Evolutionary conservation across 2,888 invertebrate species (phyloP), one percentile per base, ranked within the genome.

Genomic region (Agrochola litura): DNA sequence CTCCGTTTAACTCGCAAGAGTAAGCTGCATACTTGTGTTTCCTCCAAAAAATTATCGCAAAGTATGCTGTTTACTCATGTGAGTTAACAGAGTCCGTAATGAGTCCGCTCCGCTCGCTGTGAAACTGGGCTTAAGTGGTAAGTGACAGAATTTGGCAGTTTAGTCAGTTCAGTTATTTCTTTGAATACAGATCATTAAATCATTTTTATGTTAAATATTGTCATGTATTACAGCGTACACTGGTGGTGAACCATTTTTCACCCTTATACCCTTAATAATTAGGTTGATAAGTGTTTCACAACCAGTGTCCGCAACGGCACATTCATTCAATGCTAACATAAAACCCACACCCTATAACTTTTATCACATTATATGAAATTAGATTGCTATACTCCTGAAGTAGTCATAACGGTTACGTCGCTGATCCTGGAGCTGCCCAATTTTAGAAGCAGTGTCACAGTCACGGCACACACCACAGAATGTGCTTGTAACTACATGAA

Each of bases 391-490:
- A 52, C 94, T 90, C 79, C 92, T 93, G 58, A 96, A 91, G 77
- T 95, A 95, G 85, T 94, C 94, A 94, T 97, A 95, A 19, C 93
- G 93, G 77, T 90, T 88, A 61, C 94, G 92, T 63, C 98, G 95
- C 91, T 97, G 97, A 86, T 98, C 97, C 84, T 98, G 97, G 86
- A 98, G 94, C 86, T 97, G 97, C 0, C 97, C 97, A 66, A 98
- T 97, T 86, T 97, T 97, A 70, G 97, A 97, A 92, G 97, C 97
- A 86, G 97, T 97, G 54, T 96, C 96, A 88, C 97, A 97, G 74
- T 97, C 97, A 76, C 97, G 97, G 86, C 98, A 98, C 43, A 97
- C 94, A 8, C 97, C 97, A 92, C 98, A 98, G 91, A 98, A 98
- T 82, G 97, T 97, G 37, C 98, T 97, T 0, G 97, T 97, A 12